phyloP scores from a whole-genome alignment of 1,140 invertebrate genomes.

The Apis mellifera region DNA sequence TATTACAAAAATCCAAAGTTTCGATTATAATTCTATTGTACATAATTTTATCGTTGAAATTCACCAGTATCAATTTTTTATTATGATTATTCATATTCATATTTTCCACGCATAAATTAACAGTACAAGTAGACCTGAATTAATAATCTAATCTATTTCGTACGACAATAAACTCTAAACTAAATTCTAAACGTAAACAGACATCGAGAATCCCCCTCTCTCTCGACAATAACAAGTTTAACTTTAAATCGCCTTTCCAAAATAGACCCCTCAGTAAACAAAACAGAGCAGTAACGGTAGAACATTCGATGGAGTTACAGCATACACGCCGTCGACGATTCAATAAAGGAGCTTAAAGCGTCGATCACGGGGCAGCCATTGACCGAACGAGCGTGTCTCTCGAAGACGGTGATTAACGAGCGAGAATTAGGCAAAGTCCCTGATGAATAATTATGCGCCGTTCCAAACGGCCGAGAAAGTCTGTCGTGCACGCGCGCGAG shows the following conservation, averaged over 20 bases:
- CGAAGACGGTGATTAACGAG: conserved; percentile 64
- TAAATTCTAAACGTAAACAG: too few relatives aligned
- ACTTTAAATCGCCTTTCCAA: background rate
- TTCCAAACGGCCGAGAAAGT: conserved; percentile 27
- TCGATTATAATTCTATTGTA: too few relatives aligned
- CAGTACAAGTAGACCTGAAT: too few relatives aligned
- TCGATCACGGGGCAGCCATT: conserved; percentile 51
- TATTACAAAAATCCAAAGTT: too few relatives aligned
- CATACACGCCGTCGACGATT: conserved; percentile 4
- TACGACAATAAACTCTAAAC: too few relatives aligned
- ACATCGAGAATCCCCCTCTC: too few relatives aligned
- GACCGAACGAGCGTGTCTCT: conserved; percentile 38
- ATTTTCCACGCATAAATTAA: too few relatives aligned
- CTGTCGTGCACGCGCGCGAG: conserved; percentile 41
- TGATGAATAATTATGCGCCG: conserved; percentile 66
- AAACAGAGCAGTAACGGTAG: background rate
- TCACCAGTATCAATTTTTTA: too few relatives aligned
- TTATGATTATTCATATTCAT: too few relatives aligned
- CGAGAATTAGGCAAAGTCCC: conserved; percentile 64
- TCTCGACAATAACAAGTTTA: too few relatives aligned
- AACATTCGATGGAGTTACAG: background rate
- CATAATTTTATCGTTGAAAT: too few relatives aligned
- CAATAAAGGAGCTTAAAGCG: conserved; percentile 39
- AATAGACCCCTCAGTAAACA: background rate
- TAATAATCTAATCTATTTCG: too few relatives aligned